Evolutionary conservation across 2,888 invertebrate species (phyloP).

Genomic region (Chymomyza procnemis): DNA sequence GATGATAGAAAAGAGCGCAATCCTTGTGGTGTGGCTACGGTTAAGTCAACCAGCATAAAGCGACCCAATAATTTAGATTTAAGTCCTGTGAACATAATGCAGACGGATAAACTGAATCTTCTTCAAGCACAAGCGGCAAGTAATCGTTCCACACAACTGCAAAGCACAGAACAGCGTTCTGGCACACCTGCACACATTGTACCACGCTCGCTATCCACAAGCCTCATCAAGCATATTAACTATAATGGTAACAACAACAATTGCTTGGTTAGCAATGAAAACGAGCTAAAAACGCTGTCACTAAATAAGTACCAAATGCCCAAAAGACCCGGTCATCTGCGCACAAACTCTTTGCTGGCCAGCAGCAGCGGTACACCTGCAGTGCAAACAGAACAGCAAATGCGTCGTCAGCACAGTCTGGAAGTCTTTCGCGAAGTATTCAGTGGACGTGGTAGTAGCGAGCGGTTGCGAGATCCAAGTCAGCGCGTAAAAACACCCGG

Average conservation of each 20-base stretch:
- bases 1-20: constrained; percentile 33
- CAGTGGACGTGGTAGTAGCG: constrained; percentile 82
- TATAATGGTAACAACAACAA: constrained; percentile 36
- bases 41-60: constrained; percentile 22
- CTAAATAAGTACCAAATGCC: constrained; percentile 18
- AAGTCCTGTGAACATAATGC: constrained; percentile 53
- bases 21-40: constrained; percentile 9
- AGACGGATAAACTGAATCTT: constrained; percentile 27
- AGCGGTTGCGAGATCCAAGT: constrained; percentile 85
- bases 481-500: constrained; percentile 90
- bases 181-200: constrained; percentile 72
- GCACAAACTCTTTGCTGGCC: constrained; percentile 59
- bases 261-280: constrained; percentile 49
- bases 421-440: constrained; percentile 89
- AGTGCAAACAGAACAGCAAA: constrained; percentile 63
- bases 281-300: constrained; percentile 52
- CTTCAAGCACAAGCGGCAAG: constrained; percentile 41
- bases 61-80: constrained; percentile 77
- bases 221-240: constrained; percentile 61
- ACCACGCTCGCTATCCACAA: constrained; percentile 70
- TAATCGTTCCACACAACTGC: constrained; percentile 41
- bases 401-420: constrained; percentile 83
- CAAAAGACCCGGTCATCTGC: constrained; percentile 61
- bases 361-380: constrained; percentile 22
- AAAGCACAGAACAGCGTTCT: constrained; percentile 57